Evolutionary conservation across 2,888 invertebrate genomes (phyloP).

Genomic region (Clanis bilineata): DNA sequence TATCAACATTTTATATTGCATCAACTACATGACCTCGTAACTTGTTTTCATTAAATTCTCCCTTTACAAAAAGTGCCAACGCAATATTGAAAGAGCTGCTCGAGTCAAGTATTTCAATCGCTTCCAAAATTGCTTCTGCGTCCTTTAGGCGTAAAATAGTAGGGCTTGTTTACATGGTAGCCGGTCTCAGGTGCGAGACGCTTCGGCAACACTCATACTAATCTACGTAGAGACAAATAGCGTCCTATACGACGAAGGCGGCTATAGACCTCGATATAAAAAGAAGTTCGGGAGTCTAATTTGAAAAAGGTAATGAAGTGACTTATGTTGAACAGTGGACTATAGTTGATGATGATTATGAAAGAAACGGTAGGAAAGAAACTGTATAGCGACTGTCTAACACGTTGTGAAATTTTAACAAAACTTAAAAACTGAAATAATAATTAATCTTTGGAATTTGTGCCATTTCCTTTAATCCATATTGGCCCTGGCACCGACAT

Average conservation of each 20-base stretch:
- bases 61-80: background rate
- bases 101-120: background rate
- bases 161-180: conserved; percentile 16
- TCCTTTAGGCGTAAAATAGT: conserved; percentile 11
- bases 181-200: conserved; percentile 54
- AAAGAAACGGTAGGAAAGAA: too few species aligned
- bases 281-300: background rate
- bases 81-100: conserved; percentile 1
- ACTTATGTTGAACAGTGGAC: too few species aligned
- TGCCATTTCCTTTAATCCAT: too few species aligned
- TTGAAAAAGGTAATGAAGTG: too few species aligned
- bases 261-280: conserved; percentile 17
- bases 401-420: too few species aligned
- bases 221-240: conserved; percentile 73
- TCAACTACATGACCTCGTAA: background rate
- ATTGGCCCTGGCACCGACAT: too few species aligned
- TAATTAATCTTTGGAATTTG: too few species aligned
- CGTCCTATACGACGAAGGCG: conserved; percentile 46
- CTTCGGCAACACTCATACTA: conserved; percentile 60
- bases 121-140: conserved; percentile 8
- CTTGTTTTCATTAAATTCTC: background rate
- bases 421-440: too few species aligned
- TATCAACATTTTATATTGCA: background rate
- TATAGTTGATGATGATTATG: too few species aligned
- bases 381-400: too few species aligned